Percentiles rank a stretch among this genome's conserved stretches.
Conservation (phyloP, 2,797 vertebrate species). For the Thripadectes ignobilis region DNA sequence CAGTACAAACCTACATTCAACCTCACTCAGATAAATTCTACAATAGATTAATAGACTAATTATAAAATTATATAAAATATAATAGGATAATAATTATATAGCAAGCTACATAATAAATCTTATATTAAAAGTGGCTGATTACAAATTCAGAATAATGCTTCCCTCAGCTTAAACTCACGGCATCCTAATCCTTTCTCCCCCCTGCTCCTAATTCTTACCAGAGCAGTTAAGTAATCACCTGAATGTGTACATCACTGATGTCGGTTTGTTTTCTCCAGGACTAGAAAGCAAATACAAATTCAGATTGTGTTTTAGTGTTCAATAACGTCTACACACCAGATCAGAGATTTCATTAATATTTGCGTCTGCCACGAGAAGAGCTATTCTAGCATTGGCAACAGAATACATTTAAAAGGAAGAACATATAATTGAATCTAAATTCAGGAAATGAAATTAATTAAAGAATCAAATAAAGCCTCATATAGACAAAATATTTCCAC, state of each 20-base stretch:
- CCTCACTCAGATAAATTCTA: neutral
- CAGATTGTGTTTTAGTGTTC: neutral
- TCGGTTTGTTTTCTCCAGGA: neutral
- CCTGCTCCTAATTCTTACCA: neutral
- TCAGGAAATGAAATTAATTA: conserved; percentile 43
- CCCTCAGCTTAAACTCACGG: neutral
- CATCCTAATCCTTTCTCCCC: neutral
- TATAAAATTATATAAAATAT: neutral
- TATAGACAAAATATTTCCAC: neutral
- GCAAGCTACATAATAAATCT: neutral
- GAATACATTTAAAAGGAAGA: neutral
- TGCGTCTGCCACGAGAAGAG: neutral
- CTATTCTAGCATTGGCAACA: neutral
- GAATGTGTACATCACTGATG: neutral
- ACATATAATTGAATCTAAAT: conserved; percentile 15
- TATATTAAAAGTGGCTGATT: neutral
- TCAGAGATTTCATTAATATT: neutral
- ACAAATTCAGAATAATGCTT: neutral
- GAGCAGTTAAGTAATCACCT: neutral
- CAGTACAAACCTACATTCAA: neutral
- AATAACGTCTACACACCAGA: neutral
- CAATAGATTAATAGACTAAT: neutral
- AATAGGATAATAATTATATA: neutral
- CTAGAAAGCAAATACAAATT: neutral
- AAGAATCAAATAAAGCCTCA: conserved; percentile 28